These are phyloP conservation scores for Hypotaenidia okinawae DNA, from an alignment of 2,797 vertebrate species.

Conservation along the genomic window DNA sequence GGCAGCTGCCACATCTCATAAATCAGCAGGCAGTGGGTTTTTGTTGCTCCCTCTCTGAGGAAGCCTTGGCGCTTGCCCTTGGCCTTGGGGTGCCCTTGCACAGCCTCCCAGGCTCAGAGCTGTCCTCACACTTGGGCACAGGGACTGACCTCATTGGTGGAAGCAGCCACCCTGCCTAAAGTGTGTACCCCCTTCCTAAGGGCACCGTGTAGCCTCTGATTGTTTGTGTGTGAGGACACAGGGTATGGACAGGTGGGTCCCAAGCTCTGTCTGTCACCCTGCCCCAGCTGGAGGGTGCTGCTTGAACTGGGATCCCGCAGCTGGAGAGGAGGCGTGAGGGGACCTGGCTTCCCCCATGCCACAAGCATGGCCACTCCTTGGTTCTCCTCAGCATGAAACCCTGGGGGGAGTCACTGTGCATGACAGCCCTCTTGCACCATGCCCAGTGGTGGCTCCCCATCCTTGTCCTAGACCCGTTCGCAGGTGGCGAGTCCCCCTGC, in stretches of 20 bases:
- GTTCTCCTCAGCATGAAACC: neutral
- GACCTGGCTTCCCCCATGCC: accelerated
- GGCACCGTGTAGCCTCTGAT: neutral
- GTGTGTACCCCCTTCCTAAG: neutral
- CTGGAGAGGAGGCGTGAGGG: accelerated
- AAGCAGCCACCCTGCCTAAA: neutral
- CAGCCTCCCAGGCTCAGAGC: neutral
- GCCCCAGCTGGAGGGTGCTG: neutral
- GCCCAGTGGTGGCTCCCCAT: accelerated
- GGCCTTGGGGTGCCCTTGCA: neutral
- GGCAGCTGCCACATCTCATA: slow-evolving; percentile 41
- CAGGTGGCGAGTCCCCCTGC: accelerated
- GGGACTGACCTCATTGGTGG: neutral
- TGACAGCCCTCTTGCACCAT: neutral
- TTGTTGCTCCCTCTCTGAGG: neutral
- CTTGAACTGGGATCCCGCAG: neutral
- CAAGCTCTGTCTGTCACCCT: neutral
- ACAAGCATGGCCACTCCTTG: neutral
- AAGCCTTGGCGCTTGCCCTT: neutral
- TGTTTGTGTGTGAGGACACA: neutral
- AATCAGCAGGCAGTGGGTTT: slow-evolving; percentile 17
- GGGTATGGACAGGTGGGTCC: neutral
- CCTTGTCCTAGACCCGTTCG: accelerated
- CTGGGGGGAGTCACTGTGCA: neutral
- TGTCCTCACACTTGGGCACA: neutral